phyloP scores from a whole-genome alignment of 2,888 invertebrate genomes.

The Polyploca ridens region DNA sequence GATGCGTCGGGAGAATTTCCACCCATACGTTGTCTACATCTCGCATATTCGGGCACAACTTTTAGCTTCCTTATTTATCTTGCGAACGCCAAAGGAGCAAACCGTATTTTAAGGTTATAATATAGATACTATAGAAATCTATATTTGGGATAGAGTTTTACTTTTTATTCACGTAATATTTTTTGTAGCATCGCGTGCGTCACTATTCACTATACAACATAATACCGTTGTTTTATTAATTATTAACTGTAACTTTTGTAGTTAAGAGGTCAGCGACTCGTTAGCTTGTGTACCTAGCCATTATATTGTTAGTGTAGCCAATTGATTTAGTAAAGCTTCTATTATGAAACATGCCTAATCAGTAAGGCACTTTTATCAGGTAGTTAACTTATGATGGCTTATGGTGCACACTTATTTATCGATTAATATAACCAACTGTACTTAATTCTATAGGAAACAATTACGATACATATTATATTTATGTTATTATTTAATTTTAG shows the following conservation, averaged over 20 bases:
- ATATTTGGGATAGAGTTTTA: constrained; percentile 26
- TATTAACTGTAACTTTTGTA: constrained; percentile 70
- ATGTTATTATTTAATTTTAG: too few relatives aligned
- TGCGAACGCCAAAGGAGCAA: too few relatives aligned
- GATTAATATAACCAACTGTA: not conserved
- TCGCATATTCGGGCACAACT: too few relatives aligned
- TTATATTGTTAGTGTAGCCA: constrained; percentile 60
- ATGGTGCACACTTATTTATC: not conserved
- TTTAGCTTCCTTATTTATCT: too few relatives aligned
- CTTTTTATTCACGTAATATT: constrained; percentile 29
- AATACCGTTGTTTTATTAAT: constrained; percentile 75
- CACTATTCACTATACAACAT: constrained; percentile 40
- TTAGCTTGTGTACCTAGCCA: constrained; percentile 45
- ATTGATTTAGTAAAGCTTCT: constrained; percentile 38
- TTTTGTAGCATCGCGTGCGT: constrained; percentile 44
- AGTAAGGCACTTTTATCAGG: constrained; percentile 11
- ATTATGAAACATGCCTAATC: constrained; percentile 26
- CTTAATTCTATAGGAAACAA: not conserved
- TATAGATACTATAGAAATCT: not conserved
- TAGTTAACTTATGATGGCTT: not conserved
- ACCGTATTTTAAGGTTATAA: too few relatives aligned
- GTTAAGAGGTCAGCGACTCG: constrained; percentile 64
- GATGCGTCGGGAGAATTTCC: too few relatives aligned
- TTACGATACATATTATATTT: too few relatives aligned
- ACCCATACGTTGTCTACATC: too few relatives aligned